Evolutionary conservation across 2,888 invertebrate species (phyloP), one percentile per base, ranked within the genome.

Genomic region (Dryococelus australis): DNA sequence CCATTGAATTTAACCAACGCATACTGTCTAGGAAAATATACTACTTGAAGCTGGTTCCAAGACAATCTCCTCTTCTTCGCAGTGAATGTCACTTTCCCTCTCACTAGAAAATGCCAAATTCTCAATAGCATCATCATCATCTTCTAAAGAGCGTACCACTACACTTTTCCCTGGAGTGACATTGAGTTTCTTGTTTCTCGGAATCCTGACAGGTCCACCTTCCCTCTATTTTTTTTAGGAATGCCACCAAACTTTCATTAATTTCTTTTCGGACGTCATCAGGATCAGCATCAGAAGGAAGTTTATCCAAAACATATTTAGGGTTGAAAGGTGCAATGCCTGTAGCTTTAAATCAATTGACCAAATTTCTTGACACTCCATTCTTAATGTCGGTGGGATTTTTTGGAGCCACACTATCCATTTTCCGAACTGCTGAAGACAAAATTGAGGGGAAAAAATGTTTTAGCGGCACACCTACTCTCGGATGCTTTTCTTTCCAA

Each of bases 291-390:
- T 83, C 83, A 4, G 8, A 35, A 0, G 83, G 83, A 35, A 83
- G 35, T 83, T 83, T 28, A 24, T 35, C 20, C 20, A 27, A 35
- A 43, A 83, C 83, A 28, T 4, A 28, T 24, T 28, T 0, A 83
- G 83, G 83, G 83, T 83, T 83, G 83, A 83, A 27, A 35, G 35
- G 28, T 28, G 24, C 83, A 28, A 83, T 43, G 26, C 83, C 10
- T 13, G 35, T 35, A 43, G 83, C 28, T 83, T 0, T 24, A 83
- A 83, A 83, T 28, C 83, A 35, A 83, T 20, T 43, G 24, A 83
- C 43, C 28, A 83, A 13, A 43, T 0, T 83, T 0, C 83, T 28
- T 24, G 20, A 24, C 13, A 27, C 28, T 16, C 83, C 83, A 83
- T 16, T 28, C 43, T 83, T 83, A 0, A 35, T 43, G 16, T 83